phyloP scores from a whole-genome alignment of 2,113 vertebrate genomes.

The Poecile atricapillus region DNA sequence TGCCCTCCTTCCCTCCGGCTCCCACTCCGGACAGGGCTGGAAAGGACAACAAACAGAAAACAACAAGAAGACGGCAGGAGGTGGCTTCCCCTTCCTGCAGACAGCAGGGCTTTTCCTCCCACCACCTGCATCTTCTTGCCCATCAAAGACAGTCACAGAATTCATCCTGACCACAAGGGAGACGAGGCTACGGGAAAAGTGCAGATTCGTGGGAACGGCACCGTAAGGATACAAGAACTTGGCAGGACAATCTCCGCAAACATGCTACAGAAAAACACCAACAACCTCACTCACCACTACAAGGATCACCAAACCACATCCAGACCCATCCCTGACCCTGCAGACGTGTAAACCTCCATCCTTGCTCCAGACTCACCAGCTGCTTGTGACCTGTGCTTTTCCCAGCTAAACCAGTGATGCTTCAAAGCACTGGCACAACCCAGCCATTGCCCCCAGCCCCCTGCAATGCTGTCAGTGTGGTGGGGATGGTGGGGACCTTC shows the following conservation, averaged over 20 bases:
- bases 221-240: background rate
- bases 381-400: background rate
- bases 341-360: background rate
- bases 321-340: background rate
- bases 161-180: background rate
- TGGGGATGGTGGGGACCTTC: background rate
- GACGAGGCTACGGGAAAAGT: background rate
- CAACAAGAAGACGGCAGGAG: background rate
- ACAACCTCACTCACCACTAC: background rate
- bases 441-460: fast-evolving
- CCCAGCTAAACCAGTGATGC: background rate
- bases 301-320: background rate
- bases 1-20: background rate
- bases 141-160: background rate
- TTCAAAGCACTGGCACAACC: background rate
- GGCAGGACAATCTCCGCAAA: background rate
- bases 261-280: background rate
- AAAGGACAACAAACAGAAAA: constrained; percentile 7
- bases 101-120: constrained; percentile 7
- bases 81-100: background rate
- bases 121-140: background rate
- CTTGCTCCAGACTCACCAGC: background rate
- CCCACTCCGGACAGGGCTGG: background rate
- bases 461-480: fast-evolving
- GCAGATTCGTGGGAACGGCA: background rate